These are phyloP conservation scores for Ambastaia sidthimunki DNA, from an alignment of 2,797 vertebrate species.

Conservation along the genomic window DNA sequence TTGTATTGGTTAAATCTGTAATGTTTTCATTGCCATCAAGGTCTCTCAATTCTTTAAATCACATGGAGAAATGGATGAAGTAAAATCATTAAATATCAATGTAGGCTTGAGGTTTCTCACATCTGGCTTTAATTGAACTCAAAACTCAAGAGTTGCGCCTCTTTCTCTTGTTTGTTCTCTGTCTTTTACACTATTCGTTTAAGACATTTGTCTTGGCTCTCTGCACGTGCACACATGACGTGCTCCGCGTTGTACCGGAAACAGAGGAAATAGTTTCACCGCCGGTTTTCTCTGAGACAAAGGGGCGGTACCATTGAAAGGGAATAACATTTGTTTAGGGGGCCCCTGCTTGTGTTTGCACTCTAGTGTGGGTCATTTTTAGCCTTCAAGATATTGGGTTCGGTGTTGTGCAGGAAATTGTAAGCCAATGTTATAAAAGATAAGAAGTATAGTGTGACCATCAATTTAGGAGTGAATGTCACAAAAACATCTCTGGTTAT, in stretches of 20 bases:
- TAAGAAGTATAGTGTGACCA: background rate
- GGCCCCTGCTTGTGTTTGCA: slow-evolving; percentile 4
- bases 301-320: slow-evolving; percentile 24
- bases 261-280: slow-evolving; percentile 56
- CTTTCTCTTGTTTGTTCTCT: background rate
- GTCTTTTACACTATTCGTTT: slow-evolving; percentile 1
- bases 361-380: background rate
- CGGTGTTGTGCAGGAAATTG: slow-evolving; percentile 16
- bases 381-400: background rate
- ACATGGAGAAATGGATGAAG: slow-evolving; percentile 28
- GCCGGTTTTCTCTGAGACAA: slow-evolving; percentile 43
- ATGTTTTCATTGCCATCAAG: too few relatives aligned
- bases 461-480: background rate
- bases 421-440: background rate
- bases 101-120: slow-evolving; percentile 64
- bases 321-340: slow-evolving; percentile 11
- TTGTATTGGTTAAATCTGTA: too few relatives aligned
- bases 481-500: background rate
- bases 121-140: slow-evolving; percentile 75
- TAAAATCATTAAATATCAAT: slow-evolving; percentile 48
- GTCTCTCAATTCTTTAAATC: slow-evolving; percentile 18
- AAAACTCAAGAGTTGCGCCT: too few relatives aligned
- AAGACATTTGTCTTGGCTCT: slow-evolving; percentile 47
- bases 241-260: slow-evolving; percentile 45
- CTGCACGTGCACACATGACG: slow-evolving; percentile 47